These are phyloP conservation scores for Poeciliopsis paucimaculata DNA, from an alignment of 2,797 vertebrate species.

Conservation along the genomic window DNA sequence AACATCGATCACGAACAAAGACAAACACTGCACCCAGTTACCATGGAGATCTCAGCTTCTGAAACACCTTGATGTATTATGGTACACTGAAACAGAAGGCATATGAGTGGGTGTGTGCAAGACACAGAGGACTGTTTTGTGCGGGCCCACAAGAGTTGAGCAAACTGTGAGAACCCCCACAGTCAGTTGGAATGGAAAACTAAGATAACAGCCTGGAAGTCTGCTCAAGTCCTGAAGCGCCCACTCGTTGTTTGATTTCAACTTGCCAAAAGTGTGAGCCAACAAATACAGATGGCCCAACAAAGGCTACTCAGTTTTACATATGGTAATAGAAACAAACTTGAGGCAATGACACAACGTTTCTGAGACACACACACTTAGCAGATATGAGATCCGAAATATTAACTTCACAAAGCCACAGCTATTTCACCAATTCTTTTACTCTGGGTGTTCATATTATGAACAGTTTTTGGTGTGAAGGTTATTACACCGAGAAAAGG, in stretches of 20 bases:
- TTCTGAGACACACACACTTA: neutral
- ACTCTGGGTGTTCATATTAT: neutral
- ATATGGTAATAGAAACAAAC: slow-evolving; percentile 29
- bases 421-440: neutral
- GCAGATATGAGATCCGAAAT: neutral
- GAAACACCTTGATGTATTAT: slow-evolving; percentile 50
- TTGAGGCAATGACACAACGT: neutral
- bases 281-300: neutral
- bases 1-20: slow-evolving; percentile 47
- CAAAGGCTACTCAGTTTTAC: slow-evolving; percentile 28
- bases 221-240: slow-evolving; percentile 6
- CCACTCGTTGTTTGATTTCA: slow-evolving; percentile 26
- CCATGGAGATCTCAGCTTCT: slow-evolving; percentile 60
- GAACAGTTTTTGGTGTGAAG: neutral
- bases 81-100: slow-evolving; percentile 32
- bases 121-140: slow-evolving; percentile 29
- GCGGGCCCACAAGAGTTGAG: slow-evolving; percentile 18
- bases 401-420: neutral
- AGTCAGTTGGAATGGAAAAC: slow-evolving; percentile 18
- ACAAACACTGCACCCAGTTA: slow-evolving; percentile 38
- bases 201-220: slow-evolving; percentile 25
- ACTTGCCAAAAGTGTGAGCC: slow-evolving; percentile 5
- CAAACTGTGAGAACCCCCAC: slow-evolving; percentile 23
- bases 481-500: neutral
- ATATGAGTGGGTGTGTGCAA: slow-evolving; percentile 15